Conservation (phyloP, 2,113 vertebrate species). For the Alectura lathami region DNA sequence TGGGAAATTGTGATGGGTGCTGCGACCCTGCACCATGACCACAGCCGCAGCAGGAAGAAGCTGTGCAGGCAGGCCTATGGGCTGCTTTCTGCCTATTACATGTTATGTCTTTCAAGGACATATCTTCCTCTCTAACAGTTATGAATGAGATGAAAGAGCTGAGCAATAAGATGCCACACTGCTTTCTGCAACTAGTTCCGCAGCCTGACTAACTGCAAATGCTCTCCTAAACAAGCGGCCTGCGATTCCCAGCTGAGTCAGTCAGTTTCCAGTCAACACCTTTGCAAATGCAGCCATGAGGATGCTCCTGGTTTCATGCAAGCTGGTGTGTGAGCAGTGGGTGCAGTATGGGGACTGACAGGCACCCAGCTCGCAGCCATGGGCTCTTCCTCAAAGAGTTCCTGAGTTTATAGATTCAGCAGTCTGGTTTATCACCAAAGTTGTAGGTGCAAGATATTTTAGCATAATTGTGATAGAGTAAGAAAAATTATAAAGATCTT, state of each 20-base stretch:
- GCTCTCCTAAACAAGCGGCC: not conserved
- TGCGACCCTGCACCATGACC: rapidly evolving
- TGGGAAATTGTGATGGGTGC: not conserved
- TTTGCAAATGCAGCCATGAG: not conserved
- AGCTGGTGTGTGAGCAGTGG: not conserved
- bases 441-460: not conserved
- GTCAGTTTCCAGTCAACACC: not conserved
- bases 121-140: not conserved
- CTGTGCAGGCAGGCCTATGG: not conserved
- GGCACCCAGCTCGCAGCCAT: not conserved
- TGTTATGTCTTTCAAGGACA: not conserved
- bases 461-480: no score
- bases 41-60: not conserved
- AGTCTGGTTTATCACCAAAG: not conserved
- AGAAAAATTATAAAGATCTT: no score
- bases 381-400: not conserved
- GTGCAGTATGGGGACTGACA: not conserved
- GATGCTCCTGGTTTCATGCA: not conserved
- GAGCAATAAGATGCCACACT: not conserved
- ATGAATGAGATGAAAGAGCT: not conserved
- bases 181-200: not conserved
- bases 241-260: not conserved
- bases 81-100: not conserved
- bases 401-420: not conserved
- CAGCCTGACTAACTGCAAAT: not conserved